phyloP scores from a whole-genome alignment of 1,140 invertebrate genomes.

The Trypoxylus dichotomus region DNA sequence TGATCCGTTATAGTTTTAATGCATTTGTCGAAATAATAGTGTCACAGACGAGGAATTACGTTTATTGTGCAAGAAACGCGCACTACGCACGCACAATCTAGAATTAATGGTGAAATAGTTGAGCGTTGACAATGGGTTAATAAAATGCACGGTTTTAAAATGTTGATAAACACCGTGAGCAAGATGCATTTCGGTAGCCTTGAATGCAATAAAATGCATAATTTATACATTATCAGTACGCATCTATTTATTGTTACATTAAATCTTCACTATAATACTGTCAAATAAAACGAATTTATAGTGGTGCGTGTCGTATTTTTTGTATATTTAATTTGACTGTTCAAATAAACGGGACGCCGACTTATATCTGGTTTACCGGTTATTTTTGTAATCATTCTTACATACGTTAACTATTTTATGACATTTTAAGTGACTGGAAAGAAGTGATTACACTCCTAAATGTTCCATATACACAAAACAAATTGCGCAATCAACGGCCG shows the following conservation, averaged over 20 bases:
- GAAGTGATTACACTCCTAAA: constrained; percentile 23
- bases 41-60: background rate
- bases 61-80: background rate
- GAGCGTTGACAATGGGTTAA: constrained; percentile 17
- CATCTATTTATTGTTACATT: constrained; percentile 23
- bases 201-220: constrained; percentile 14
- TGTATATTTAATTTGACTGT: constrained; percentile 19
- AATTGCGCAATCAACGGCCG: constrained; percentile 15
- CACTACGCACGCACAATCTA: background rate
- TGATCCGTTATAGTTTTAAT: background rate
- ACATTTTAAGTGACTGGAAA: constrained; percentile 23
- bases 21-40: constrained; percentile 16
- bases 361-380: background rate
- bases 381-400: constrained; percentile 19
- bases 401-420: constrained; percentile 23
- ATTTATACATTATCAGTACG: constrained; percentile 18
- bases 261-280: constrained; percentile 21
- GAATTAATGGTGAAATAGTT: constrained; percentile 1
- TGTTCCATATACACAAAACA: constrained; percentile 21
- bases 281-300: constrained; percentile 22
- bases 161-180: constrained; percentile 8
- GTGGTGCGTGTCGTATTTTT: constrained; percentile 11
- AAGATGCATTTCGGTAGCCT: constrained; percentile 1
- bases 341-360: constrained; percentile 14
- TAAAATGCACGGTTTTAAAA: constrained; percentile 8